Conservation (phyloP, 2,888 invertebrate species). For the Tetragonula carbonaria region DNA sequence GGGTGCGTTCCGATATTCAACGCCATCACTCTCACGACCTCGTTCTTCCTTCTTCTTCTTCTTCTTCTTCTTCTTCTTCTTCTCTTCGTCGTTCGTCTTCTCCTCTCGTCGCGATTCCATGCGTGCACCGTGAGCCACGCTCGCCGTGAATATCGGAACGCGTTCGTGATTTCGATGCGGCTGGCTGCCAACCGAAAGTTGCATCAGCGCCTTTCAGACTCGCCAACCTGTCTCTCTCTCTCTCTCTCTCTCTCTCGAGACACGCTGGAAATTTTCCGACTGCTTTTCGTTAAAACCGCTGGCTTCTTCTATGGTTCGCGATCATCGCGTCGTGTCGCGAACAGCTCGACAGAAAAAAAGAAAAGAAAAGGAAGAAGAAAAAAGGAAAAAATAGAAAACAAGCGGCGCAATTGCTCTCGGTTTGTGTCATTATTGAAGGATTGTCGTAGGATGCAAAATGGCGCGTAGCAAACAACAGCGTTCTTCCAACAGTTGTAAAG, state of each 20-base stretch:
- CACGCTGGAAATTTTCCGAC: slow-evolving; percentile 1
- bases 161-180: slow-evolving; percentile 25
- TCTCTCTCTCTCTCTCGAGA: too few relatives aligned
- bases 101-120: slow-evolving; percentile 12
- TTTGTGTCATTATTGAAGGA: too few relatives aligned
- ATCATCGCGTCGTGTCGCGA: not conserved
- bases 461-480: too few relatives aligned
- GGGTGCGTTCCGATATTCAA: slow-evolving; percentile 54
- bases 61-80: not conserved
- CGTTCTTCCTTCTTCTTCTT: not conserved
- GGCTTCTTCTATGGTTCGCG: too few relatives aligned
- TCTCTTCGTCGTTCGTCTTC: not conserved
- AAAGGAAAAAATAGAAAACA: too few relatives aligned
- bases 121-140: slow-evolving; percentile 40
- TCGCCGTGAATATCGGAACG: slow-evolving; percentile 49
- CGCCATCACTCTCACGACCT: slow-evolving; percentile 21
- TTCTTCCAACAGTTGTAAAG: too few relatives aligned
- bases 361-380: too few relatives aligned
- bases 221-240: not conserved
- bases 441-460: too few relatives aligned
- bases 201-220: slow-evolving; percentile 42
- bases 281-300: not conserved
- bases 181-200: slow-evolving; percentile 43
- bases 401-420: too few relatives aligned
- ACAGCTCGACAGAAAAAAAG: too few relatives aligned